A percentile compares a stretch with the other conserved stretches of the same genome.
Conservation (phyloP, 2,888 invertebrate species). For the Copidosoma aretas region DNA sequence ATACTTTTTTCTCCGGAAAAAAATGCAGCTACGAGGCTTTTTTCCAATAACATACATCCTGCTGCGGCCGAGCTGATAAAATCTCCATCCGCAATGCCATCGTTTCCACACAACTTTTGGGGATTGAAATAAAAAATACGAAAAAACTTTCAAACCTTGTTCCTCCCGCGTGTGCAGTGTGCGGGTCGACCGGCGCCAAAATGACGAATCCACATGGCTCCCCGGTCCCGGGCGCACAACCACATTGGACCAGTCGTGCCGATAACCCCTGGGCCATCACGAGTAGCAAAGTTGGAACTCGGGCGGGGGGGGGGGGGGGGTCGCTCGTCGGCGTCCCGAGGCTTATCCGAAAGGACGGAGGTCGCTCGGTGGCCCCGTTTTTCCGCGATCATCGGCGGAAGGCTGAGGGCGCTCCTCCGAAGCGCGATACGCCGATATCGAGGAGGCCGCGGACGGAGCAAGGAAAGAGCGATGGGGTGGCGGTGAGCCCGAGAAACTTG, state of each 20-base stretch:
- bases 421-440: constrained; percentile 30
- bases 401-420: constrained; percentile 21
- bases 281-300: too few species aligned
- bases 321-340: not conserved
- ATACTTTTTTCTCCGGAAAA: not conserved
- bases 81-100: not conserved
- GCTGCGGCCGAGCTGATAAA: not conserved
- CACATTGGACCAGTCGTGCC: too few species aligned
- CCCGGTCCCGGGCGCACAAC: too few species aligned
- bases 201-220: too few species aligned
- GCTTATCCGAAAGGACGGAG: not conserved
- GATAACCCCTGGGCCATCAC: too few species aligned
- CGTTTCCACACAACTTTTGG: not conserved
- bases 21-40: not conserved
- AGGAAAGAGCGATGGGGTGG: too few species aligned
- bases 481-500: not conserved
- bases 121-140: not conserved
- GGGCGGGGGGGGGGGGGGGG: too few species aligned
- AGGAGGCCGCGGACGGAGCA: not conserved
- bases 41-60: not conserved
- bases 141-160: too few species aligned
- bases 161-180: too few species aligned
- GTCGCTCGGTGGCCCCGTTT: not conserved
- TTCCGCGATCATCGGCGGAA: constrained; percentile 26
- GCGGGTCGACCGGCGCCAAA: too few species aligned